Conservation (phyloP, 2,113 vertebrate genomes). For the Colius striatus region DNA sequence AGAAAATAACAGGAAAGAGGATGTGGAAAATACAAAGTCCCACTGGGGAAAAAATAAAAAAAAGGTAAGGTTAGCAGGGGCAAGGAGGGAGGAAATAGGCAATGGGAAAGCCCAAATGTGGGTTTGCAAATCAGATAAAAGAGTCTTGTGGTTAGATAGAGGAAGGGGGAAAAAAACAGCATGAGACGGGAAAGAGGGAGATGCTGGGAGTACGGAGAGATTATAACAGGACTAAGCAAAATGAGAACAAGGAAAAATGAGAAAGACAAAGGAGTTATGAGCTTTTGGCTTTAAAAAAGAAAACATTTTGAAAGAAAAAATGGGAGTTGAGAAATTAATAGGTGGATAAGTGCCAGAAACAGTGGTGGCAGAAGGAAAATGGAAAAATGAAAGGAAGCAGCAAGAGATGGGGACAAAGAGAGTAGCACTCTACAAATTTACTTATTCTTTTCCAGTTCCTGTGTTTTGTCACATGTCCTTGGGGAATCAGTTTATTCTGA, state of each 20-base stretch:
- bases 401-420: not conserved
- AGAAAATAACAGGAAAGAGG: slow-evolving; percentile 24
- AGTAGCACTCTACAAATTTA: not conserved
- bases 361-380: not conserved
- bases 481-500: not conserved
- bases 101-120: not conserved
- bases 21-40: not conserved
- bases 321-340: not conserved
- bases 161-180: not conserved
- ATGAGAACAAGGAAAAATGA: not conserved
- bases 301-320: not conserved
- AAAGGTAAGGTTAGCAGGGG: not conserved
- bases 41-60: not conserved
- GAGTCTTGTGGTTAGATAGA: not conserved
- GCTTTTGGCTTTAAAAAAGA: not conserved
- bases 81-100: not conserved
- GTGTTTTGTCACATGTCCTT: not conserved
- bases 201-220: not conserved
- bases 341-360: not conserved
- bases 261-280: not conserved
- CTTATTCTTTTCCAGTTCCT: not conserved
- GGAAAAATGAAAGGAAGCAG: not conserved
- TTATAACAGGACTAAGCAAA: not conserved
- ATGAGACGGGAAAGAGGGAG: not conserved
- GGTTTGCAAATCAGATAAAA: not conserved